Evolutionary conservation across 2,888 invertebrate genomes (phyloP).

Genomic region (Pollenia amentaria): DNA sequence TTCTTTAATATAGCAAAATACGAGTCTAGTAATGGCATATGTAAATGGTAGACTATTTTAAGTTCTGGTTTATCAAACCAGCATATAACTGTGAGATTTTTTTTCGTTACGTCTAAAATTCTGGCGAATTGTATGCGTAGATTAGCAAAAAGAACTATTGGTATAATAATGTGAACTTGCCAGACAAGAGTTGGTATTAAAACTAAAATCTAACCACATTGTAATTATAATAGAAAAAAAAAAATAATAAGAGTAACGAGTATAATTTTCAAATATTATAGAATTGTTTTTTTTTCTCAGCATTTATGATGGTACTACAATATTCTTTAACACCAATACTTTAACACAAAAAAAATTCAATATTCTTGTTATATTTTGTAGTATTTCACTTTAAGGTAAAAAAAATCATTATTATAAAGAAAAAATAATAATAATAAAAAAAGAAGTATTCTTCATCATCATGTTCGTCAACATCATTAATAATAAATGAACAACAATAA

Average conservation of each 20-base stretch:
- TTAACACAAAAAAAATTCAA: not conserved
- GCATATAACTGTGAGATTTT: constrained; percentile 31
- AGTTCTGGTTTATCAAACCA: constrained; percentile 12
- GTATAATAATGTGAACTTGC: not conserved
- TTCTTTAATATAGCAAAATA: not conserved
- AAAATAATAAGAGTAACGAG: constrained; percentile 28
- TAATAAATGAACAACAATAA: constrained; percentile 49
- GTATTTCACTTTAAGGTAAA: not conserved
- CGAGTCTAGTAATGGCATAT: not conserved
- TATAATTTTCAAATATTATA: constrained; percentile 41
- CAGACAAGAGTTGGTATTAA: constrained; percentile 6
- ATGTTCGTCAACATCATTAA: constrained; percentile 61
- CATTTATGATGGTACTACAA: not conserved
- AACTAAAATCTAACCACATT: constrained; percentile 24
- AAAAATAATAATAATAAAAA: constrained; percentile 11
- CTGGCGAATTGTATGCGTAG: constrained; percentile 2
- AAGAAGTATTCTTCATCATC: constrained; percentile 35
- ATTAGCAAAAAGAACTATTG: constrained; percentile 21
- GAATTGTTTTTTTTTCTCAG: not conserved
- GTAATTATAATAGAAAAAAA: constrained; percentile 39
- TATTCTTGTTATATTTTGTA: constrained; percentile 17
- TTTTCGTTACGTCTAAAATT: not conserved
- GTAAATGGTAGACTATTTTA: not conserved
- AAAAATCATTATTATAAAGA: constrained; percentile 27
- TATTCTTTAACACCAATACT: not conserved